Conservation (phyloP, 1,140 invertebrate genomes). For the Bombus sylvicola region DNA sequence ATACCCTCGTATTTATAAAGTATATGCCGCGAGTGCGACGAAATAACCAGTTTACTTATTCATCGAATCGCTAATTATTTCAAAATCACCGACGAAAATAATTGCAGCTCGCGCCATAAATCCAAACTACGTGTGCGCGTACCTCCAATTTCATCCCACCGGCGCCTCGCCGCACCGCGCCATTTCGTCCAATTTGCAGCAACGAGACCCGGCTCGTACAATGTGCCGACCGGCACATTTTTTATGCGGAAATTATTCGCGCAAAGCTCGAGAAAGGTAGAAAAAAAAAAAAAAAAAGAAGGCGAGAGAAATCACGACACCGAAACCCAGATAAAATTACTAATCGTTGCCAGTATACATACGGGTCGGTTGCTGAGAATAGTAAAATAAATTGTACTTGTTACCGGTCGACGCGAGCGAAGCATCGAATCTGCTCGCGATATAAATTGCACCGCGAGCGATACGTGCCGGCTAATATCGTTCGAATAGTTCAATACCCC, state of each 20-base stretch:
- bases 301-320: background rate
- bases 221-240: background rate
- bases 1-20: constrained; percentile 7
- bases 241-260: constrained; percentile 23
- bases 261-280: background rate
- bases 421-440: constrained; percentile 29
- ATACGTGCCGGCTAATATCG: constrained; percentile 28
- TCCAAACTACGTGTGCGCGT: background rate
- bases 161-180: no score
- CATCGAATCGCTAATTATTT: constrained; percentile 25
- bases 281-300: no score
- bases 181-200: constrained; percentile 10
- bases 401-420: constrained; percentile 10
- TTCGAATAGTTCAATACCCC: constrained; percentile 37
- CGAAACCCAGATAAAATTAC: constrained; percentile 54
- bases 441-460: constrained; percentile 34
- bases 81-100: background rate
- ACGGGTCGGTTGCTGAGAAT: background rate
- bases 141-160: constrained; percentile 3
- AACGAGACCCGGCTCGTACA: background rate
- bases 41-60: constrained; percentile 22
- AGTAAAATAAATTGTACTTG: constrained; percentile 40
- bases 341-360: background rate
- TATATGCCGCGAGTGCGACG: background rate
- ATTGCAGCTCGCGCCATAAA: constrained; percentile 12